A percentile compares a stretch with the other conserved stretches of the same genome.
Conservation (phyloP, 2,888 invertebrate genomes). For the Netelia virgata region DNA sequence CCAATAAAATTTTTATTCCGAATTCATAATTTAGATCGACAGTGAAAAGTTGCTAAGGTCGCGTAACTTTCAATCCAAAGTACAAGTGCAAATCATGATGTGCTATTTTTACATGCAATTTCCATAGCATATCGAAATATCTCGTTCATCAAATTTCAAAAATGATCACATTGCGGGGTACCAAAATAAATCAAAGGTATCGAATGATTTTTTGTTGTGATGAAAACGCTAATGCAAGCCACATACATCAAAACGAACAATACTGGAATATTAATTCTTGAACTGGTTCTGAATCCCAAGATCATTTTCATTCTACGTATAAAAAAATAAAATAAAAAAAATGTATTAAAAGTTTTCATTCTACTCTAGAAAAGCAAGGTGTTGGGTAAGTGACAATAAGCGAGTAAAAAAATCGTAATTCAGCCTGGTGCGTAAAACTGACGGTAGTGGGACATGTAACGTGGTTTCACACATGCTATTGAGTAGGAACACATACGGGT, state of each 20-base stretch:
- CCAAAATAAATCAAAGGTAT: constrained; percentile 59
- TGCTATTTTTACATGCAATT: constrained; percentile 42
- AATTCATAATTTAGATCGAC: not conserved
- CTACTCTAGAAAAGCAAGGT: constrained; percentile 66
- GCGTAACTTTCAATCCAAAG: constrained; percentile 38
- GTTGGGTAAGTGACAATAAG: constrained; percentile 70
- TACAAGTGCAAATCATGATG: constrained; percentile 1
- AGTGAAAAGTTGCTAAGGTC: constrained; percentile 31
- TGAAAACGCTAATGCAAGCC: constrained; percentile 43
- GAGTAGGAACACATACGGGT: constrained; percentile 85
- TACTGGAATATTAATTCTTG: constrained; percentile 68
- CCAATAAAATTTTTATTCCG: constrained; percentile 10
- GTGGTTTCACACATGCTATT: constrained; percentile 85
- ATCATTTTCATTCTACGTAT: constrained; percentile 16
- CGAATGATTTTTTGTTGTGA: not conserved
- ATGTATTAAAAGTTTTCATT: constrained; percentile 33
- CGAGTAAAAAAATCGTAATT: constrained; percentile 80
- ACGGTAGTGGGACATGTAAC: constrained; percentile 85
- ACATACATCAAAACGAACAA: not conserved
- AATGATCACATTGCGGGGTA: constrained; percentile 39
- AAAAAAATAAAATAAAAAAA: constrained; percentile 22
- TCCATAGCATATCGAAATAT: constrained; percentile 11
- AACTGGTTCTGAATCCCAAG: constrained; percentile 73
- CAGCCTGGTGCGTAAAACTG: constrained; percentile 84
- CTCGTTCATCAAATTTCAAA: constrained; percentile 13